Conservation (phyloP, 2,888 invertebrate species). For the Tipula confusa region DNA sequence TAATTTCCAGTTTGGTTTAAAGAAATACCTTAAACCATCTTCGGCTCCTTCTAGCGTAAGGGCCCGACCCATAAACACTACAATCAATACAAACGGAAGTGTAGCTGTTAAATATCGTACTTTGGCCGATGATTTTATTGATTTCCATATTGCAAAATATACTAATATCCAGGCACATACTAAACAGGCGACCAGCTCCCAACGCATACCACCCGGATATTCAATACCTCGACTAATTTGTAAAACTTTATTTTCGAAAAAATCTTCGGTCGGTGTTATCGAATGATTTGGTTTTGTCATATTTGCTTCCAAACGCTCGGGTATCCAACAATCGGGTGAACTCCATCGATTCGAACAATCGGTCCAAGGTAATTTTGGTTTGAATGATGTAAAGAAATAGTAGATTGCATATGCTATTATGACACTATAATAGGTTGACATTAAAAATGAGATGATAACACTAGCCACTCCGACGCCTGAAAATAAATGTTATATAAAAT, state of each 20-base stretch:
- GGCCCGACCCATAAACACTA: conserved; percentile 82
- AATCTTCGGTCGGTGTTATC: conserved; percentile 84
- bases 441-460: conserved; percentile 88
- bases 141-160: conserved; percentile 95
- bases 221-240: conserved; percentile 81
- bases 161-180: conserved; percentile 90
- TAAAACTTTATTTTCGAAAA: conserved; percentile 82
- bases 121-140: conserved; percentile 88
- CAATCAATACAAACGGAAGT: conserved; percentile 81
- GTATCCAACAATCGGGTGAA: conserved; percentile 76
- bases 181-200: conserved; percentile 86
- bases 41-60: conserved; percentile 84
- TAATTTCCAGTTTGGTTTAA: conserved; percentile 79
- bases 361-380: conserved; percentile 83
- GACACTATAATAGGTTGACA: conserved; percentile 94
- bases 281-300: conserved; percentile 65
- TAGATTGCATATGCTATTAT: conserved; percentile 92
- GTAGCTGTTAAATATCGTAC: conserved; percentile 88
- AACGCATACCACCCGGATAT: conserved; percentile 72
- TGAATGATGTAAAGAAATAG: conserved; percentile 88
- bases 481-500: not conserved
- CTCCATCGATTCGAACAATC: conserved; percentile 79
- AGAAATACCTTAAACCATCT: conserved; percentile 79
- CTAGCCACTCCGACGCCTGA: conserved; percentile 90
- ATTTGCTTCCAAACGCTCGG: conserved; percentile 55